Conservation (phyloP, 2,888 invertebrate species). For the Sphaerophoria taeniata region DNA sequence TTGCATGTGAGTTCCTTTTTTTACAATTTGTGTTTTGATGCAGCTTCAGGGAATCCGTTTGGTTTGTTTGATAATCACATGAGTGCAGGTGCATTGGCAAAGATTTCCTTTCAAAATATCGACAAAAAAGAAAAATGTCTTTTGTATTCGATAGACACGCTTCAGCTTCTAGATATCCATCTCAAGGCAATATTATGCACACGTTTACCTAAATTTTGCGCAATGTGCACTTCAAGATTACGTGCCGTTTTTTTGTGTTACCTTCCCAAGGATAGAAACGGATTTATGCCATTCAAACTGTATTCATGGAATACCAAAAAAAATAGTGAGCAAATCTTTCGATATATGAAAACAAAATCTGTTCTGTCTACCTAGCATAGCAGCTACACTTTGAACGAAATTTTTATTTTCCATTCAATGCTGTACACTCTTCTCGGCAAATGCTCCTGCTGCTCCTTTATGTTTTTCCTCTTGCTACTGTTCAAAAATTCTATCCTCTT, state of each 20-base stretch:
- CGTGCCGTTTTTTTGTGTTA: neutral
- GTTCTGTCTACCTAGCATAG: neutral
- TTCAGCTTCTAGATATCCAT: no score
- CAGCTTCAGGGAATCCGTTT: constrained; percentile 43
- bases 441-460: neutral
- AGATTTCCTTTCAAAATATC: constrained; percentile 37
- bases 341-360: neutral
- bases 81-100: constrained; percentile 59
- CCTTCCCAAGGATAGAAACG: constrained; percentile 23
- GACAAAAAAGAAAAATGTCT: neutral
- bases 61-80: constrained; percentile 61
- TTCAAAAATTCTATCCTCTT: constrained; percentile 1
- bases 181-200: constrained; percentile 18
- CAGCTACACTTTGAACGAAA: constrained; percentile 26
- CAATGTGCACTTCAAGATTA: constrained; percentile 13
- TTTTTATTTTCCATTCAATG: constrained; percentile 32
- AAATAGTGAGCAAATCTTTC: constrained; percentile 35
- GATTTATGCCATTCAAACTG: constrained; percentile 32
- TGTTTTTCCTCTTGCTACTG: neutral
- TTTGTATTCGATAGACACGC: constrained; percentile 12
- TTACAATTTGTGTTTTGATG: constrained; percentile 7
- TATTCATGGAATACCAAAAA: constrained; percentile 21
- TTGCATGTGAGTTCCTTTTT: constrained; percentile 8
- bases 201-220: neutral
- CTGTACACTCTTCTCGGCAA: no score